These are phyloP conservation scores for Tiaroga cobitis DNA, from an alignment of 2,797 vertebrate species.

Conservation along the genomic window DNA sequence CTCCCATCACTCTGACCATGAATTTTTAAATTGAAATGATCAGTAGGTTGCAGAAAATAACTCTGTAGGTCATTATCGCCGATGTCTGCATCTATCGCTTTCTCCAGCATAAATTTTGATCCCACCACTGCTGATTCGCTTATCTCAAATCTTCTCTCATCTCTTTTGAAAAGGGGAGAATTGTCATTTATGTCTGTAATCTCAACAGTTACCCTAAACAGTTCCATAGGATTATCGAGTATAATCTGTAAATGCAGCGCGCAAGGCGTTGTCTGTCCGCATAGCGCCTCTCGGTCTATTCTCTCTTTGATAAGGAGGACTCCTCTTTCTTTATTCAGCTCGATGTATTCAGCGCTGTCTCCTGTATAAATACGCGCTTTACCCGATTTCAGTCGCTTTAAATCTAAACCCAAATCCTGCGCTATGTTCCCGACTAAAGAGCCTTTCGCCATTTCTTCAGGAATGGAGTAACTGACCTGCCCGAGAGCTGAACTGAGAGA, in stretches of 20 bases:
- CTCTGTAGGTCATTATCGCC: conserved; percentile 68
- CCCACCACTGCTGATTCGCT: conserved; percentile 70
- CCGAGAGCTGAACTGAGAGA: conserved; percentile 69
- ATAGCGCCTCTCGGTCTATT: conserved; percentile 86
- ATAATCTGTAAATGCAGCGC: conserved; percentile 84
- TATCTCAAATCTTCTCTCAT: conserved; percentile 68
- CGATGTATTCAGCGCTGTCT: conserved; percentile 75
- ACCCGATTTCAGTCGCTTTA: conserved; percentile 70
- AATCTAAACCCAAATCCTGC: conserved; percentile 71
- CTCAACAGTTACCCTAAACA: conserved; percentile 78
- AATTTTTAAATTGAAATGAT: conserved; percentile 67
- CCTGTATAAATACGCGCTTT: conserved; percentile 76
- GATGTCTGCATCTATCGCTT: conserved; percentile 77
- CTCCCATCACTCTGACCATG: conserved; percentile 56
- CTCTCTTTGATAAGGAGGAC: conserved; percentile 82
- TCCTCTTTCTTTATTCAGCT: conserved; percentile 82
- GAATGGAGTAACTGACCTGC: conserved; percentile 83
- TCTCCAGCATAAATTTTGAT: conserved; percentile 71
- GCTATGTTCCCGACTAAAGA: conserved; percentile 69
- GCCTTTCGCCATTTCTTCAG: conserved; percentile 83
- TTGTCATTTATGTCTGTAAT: conserved; percentile 75
- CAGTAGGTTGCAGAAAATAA: conserved; percentile 65
- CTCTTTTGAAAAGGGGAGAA: conserved; percentile 63
- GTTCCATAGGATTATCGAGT: conserved; percentile 84
- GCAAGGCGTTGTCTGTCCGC: conserved; percentile 77